Percentiles rank a stretch among this genome's conserved stretches.
Conservation (phyloP, 2,888 invertebrate species). For the Sepiola atlantica region DNA sequence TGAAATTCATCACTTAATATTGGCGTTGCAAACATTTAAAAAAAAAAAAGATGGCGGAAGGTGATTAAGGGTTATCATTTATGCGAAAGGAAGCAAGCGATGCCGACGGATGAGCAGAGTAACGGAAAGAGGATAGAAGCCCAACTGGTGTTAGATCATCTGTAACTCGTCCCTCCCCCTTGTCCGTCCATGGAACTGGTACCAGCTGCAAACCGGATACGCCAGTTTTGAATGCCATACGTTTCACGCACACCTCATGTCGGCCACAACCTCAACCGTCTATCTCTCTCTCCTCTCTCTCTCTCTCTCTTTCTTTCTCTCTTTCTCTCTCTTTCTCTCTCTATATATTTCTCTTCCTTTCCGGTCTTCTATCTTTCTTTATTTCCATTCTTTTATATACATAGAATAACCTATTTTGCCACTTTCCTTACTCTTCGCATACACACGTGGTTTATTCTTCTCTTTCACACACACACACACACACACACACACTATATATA, state of each 20-base stretch:
- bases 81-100: conserved; percentile 32
- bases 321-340: conserved; percentile 37
- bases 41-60: neutral
- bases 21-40: neutral
- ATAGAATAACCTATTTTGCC: neutral
- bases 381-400: conserved; percentile 11
- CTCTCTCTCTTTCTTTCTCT: conserved; percentile 45
- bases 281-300: neutral
- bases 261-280: neutral
- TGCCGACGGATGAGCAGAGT: conserved; percentile 1
- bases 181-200: neutral
- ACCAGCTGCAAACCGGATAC: conserved; percentile 9
- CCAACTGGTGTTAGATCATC: conserved; percentile 13
- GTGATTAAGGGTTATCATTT: conserved; percentile 6
- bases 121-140: conserved; percentile 32
- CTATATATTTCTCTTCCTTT: neutral
- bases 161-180: neutral
- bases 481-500: too few species aligned
- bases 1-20: neutral
- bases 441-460: too few species aligned
- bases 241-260: neutral
- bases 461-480: too few species aligned
- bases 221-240: neutral
- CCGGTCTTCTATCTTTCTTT: neutral
- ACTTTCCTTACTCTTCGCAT: too few species aligned